Base-by-base conservation (phyloP, 2,113 vertebrate genomes). In the Pungitius pungitius region DNA sequence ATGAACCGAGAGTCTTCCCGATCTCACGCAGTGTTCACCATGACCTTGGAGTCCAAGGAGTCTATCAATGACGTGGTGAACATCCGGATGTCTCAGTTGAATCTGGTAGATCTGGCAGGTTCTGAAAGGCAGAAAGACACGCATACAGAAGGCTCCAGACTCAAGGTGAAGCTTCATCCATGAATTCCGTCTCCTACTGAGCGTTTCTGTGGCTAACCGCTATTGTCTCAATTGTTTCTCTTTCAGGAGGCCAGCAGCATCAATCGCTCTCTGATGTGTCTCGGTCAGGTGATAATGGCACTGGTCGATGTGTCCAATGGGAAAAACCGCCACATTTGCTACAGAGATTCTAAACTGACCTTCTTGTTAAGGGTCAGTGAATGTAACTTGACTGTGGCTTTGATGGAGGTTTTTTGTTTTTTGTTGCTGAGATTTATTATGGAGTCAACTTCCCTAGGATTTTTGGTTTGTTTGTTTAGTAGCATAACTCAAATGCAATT, bases 1-100 rank as follows among this genome's bases (percentile, higher is more conserved):
- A 99, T 99, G 97, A 99, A 99, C 63, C 95, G 97, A 0, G 97
- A 99, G 66, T 99, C 97, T 0, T 99, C 97, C 0, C 93, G 97
- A 65, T 99, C 97, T 2, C 97, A 99, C 0, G 97, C 97, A 0
- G 97, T 99, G 69, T 99, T 99, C 81, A 97, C 96, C 18, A 94
- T 99, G 89, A 95, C 93, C 0, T 58, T 99, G 57, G 97, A 99
- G 87, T 99, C 97, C 17, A 96, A 99, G 92, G 96, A 98, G 88
- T 95, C 95, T 2, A 90, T 85, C 70, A 95, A 90, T 0, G 96
- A 96, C 47, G 75, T 95, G 51, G 96, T 98, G 73, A 99, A 98
- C 77, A 99, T 99, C 42, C 91, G 97, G 2, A 96, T 91, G 45
- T 98, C 96, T 63, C 93, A 97, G 57, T 94, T 99, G 61, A 99